Evolutionary conservation across 23 tunicate genomes (phyloP), one percentile per base, ranked within the genome.

Genomic region (Styela clava): DNA sequence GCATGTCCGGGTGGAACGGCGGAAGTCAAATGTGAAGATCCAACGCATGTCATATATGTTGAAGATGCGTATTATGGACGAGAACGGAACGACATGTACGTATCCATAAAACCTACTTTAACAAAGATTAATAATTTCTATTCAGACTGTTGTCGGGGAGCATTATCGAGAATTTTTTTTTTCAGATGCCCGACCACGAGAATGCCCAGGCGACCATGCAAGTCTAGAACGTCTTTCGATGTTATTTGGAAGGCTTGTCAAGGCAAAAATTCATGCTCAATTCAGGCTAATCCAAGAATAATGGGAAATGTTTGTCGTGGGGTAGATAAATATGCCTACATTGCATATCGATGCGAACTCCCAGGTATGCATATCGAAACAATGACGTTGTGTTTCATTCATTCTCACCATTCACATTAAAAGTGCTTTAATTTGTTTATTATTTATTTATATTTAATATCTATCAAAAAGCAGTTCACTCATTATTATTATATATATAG

Each of bases 31-130:
- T 76, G 81, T 26, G 81, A 51, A 7, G 65, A 76, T 44, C 64
- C 81, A 25, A 44, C 65, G 31, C 65, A 76, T 76, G 81, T 76
- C 35, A 76, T 76, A 12, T 76, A 76, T 2, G 64, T 76, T 44
- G 81, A 76, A 76, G 31, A 76, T 51, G 81, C 65, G 1, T 76
- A 44, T 76, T 76, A 76, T 2, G 81, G 81, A 25, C 64, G 81
- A 44, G 27, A 5, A 32, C 34, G 24, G 5, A 34, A 71, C 3
- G 77, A 31, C 77, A 24, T 24, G 70, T 65, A 65, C 7, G 70
- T 27, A 27, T 65, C 9, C 7, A 24, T n/a, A n/a, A n/a, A n/a
- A n/a, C n/a, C n/a, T n/a, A n/a, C n/a, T n/a, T n/a, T n/a, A n/a
- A n/a, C n/a, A n/a, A n/a, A n/a, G n/a, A n/a, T n/a, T n/a, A n/a